Percentiles rank a stretch among this genome's conserved stretches.
Evolutionary conservation across 2,113 vertebrate genomes (phyloP).

Genomic region (Budorcas taxicolor): DNA sequence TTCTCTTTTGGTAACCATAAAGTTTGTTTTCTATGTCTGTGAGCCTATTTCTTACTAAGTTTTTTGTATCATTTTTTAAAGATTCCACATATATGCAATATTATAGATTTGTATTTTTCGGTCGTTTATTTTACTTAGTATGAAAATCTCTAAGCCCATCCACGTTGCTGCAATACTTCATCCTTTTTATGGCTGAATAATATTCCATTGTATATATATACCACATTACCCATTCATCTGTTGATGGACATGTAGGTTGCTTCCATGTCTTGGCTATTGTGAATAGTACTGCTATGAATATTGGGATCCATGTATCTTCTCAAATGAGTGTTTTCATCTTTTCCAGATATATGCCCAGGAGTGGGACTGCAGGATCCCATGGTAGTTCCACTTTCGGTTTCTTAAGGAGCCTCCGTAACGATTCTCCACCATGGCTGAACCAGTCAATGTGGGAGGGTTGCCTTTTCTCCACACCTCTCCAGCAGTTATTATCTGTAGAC

Average conservation of each 20-base stretch:
- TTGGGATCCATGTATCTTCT: not conserved
- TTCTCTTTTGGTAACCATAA: not conserved
- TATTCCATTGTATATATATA: not conserved
- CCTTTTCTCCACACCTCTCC: not conserved
- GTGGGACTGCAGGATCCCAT: not conserved
- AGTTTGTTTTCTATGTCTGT: not conserved
- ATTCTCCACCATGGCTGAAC: not conserved
- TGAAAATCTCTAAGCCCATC: not conserved
- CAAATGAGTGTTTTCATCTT: not conserved
- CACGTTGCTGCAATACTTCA: not conserved
- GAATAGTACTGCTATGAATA: not conserved
- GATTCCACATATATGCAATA: not conserved
- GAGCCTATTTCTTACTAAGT: not conserved
- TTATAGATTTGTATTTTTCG: not conserved
- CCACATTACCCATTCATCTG: not conserved
- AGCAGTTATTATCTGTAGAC: not conserved
- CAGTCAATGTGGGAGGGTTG: not conserved
- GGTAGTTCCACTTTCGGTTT: not conserved
- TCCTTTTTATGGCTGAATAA: not conserved
- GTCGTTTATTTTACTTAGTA: not conserved
- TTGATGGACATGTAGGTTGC: not conserved
- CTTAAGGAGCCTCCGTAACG: not conserved
- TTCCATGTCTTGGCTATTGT: not conserved
- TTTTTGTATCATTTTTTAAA: not conserved
- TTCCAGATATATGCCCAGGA: not conserved